Base-by-base conservation (phyloP, 2,797 vertebrate species). In the Diglossa cyanea region DNA sequence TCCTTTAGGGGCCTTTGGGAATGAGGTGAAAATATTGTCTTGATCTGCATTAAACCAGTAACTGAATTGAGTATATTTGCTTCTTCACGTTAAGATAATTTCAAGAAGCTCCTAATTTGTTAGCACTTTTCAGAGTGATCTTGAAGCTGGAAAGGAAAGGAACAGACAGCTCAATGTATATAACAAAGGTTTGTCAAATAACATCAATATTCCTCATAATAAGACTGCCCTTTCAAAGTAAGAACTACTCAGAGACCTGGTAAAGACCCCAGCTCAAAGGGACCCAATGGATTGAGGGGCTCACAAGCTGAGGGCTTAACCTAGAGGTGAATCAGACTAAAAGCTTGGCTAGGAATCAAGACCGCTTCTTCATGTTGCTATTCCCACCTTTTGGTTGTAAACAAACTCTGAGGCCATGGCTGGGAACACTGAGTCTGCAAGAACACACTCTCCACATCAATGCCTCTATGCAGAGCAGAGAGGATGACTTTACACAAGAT, bases 21-120 rank as follows among this genome's bases (percentile, higher is more conserved):
- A 79, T 53, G 68, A 88, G 92, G 87, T 88, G 94, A 94, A 89
- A 96, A 83, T 83, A 92, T 86, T 92, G 90, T 75, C 67, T 91
- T 83, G 75, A 94, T 92, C 79, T 94, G 65, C 78, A 95, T 91
- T 94, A 95, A 90, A 93, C 48, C 57, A 78, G 74, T 86, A 95
- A 88, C 76, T 60, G 66, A 93, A 91, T 39, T 78, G 76, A 95
- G 58, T 54, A 31, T 80, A 95, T 94, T 93, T 95, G 78, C 76
- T 94, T 81, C 79, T 80, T 90, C 60, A 42, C 30, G 67, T 84
- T 91, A 86, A 90, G 78, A 58, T 90, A 50, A 86, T 96, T 94
- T 94, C 84, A 94, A 93, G 84, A 60, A 86, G 40, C 45, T 89
- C 58, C 62, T 91, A 84, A 94, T 95, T 93, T 90, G 37, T 95